Percentiles rank a stretch among this genome's conserved stretches.
These are phyloP conservation scores for Eupithecia tripunctaria DNA, from an alignment of 2,888 invertebrate species.

Conservation along the genomic window DNA sequence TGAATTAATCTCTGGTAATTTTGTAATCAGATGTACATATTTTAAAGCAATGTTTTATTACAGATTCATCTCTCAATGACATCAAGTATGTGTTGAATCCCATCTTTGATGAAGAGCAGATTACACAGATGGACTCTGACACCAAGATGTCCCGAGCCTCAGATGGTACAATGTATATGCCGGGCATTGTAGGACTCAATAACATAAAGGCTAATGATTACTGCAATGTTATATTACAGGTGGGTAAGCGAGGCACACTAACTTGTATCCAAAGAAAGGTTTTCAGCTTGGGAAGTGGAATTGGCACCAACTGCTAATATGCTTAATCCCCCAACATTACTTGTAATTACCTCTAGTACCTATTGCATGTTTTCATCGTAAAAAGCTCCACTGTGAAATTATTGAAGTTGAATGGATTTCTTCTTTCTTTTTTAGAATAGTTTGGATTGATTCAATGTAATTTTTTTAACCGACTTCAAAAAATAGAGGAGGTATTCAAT, in stretches of 20 bases:
- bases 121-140: constrained; percentile 90
- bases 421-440: no score
- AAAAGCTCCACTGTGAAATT: neutral
- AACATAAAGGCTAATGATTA: constrained; percentile 99
- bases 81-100: constrained; percentile 99
- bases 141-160: constrained; percentile 96
- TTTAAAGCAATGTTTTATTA: constrained; percentile 45
- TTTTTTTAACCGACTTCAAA: no score
- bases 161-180: constrained; percentile 97
- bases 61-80: constrained; percentile 97
- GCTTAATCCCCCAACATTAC: neutral
- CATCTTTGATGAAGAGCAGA: constrained; percentile 94
- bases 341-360: neutral
- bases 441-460: neutral
- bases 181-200: constrained; percentile 98
- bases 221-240: constrained; percentile 98
- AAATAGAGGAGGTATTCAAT: no score
- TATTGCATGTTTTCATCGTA: neutral
- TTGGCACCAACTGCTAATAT: neutral
- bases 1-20: no score
- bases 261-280: neutral
- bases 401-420: neutral
- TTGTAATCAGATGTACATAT: no score
- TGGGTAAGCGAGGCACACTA: constrained; percentile 61
- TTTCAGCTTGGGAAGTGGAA: neutral